Base-by-base conservation (phyloP, 2,797 vertebrate species). In the Chaunax sp. region DNA sequence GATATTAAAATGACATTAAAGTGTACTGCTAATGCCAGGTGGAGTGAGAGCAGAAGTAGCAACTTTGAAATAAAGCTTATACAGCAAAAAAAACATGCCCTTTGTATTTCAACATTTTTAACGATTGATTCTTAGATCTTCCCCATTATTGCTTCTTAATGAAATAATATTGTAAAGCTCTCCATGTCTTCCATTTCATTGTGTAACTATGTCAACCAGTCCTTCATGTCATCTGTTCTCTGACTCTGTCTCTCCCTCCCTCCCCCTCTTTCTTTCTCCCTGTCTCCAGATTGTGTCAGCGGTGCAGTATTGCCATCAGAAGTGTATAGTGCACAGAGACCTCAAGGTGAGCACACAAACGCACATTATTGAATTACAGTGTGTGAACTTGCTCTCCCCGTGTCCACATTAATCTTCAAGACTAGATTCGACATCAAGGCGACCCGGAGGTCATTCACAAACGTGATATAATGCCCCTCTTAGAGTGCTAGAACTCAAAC, bases 221-320 rank as follows among this genome's bases (percentile, higher is more conserved):
- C 25, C n/a, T 0, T 62, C 20, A 25, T 54, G 8, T 64, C 50
- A 13, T 53, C 49, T 4, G 53, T 12, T 75, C 19, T 55, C 30
- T 44, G 45, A 33, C 12, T 50, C 47, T 5, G 2, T 47, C 6
- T 50, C 38, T 44, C 2, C 19, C 11, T 33, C 18, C 1, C 14
- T 13, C 16, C n/a, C 5, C 4, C 37, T 58, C 26, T 22, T n/a
- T 54, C 37, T 1, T 16, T 57, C 57, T 84, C 8, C 77, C 56
- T 28, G 64, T 69, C 69, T 88, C 85, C 93, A 97, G 96, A 96
- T 97, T 87, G 96, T 97, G 83, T 97, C 97, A 87, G 97, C 97
- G 13, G 97, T 98, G 90, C 97, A 98, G 94, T 98, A 98, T 90
- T 98, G 97, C 89, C 97, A 98, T 93, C 96, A 97, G 92, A 98